Percentiles rank a stretch among this genome's conserved stretches.
Conservation (phyloP, 2,113 vertebrate genomes). For the Thermophis baileyi region DNA sequence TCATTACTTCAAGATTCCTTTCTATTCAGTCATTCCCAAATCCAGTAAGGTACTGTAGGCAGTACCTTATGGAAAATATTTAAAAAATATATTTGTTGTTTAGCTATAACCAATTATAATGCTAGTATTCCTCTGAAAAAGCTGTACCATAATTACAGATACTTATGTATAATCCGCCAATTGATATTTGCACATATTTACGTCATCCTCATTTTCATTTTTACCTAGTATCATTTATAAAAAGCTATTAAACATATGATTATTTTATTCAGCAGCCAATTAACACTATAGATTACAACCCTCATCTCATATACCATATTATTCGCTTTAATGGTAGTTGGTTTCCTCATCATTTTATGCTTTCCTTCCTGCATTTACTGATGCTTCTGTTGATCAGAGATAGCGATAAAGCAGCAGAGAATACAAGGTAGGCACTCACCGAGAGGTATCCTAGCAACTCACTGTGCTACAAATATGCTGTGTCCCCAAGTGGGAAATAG, state of each 20-base stretch:
- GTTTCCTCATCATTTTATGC: background rate
- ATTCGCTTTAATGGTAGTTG: background rate
- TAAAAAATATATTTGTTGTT: background rate
- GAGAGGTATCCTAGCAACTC: constrained; percentile 28
- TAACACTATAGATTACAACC: background rate
- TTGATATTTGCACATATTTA: background rate
- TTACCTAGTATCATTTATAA: background rate
- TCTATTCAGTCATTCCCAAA: background rate
- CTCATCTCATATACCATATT: background rate
- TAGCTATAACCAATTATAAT: background rate
- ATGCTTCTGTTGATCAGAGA: background rate
- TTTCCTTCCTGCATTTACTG: background rate
- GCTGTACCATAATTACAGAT: background rate
- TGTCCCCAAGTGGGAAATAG: background rate
- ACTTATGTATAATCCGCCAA: background rate
- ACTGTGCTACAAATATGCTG: background rate
- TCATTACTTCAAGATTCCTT: background rate
- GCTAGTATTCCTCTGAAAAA: background rate
- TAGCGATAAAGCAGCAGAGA: background rate
- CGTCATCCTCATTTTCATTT: background rate
- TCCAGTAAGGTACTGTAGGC: background rate
- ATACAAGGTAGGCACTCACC: background rate
- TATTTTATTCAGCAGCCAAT: background rate
- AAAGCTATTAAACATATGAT: background rate
- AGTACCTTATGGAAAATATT: background rate